Base-by-base conservation (phyloP, 2,797 vertebrate species). In the Anabacerthia variegaticeps region DNA sequence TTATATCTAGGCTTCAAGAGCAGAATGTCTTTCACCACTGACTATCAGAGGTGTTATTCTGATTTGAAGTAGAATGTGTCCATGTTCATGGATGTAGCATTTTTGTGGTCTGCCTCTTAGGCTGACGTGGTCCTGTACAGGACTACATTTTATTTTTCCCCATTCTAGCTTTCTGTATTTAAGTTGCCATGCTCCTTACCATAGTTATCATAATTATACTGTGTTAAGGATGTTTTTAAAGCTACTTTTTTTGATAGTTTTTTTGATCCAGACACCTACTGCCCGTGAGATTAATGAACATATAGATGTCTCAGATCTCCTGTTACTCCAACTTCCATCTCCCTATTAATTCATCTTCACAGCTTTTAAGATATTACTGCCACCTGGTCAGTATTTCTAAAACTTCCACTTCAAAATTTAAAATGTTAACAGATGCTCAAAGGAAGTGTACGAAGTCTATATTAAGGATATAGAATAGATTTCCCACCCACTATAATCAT, bases 371-470 rank as follows among this genome's bases (percentile, higher is more conserved):
- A 63, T 79, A 85, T 69, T 83, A 27, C 37, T 80, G n/a, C 54
- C 91, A 84, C 55, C 75, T 92, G 75, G 79, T 81, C 76, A 56
- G 16, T 56, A 52, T 58, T 71, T 84, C 85, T 87, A 79, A 77
- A 96, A 58, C 26, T 88, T 83, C 61, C 61, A 69, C 72, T 91
- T 95, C 44, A 78, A 77, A 94, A 92, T 74, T 8, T 67, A 85
- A 96, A 94, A 87, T 83, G 72, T 34, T 93, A 96, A 55, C 95
- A 95, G 90, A 95, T 96, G 92, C 49, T 71, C 56, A 89, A 68
- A 77, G 68, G 66, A 88, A 92, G 37, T 66, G 30, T 44, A 62
- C 13, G 44, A 93, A 87, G 41, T 75, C 82, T 96, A 41, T 87
- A 93, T 93, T 92, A 94, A 91, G 55, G 75, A 48, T 24, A 87